Conservation (phyloP, 2,888 invertebrate genomes). For the Chloromyia formosa region DNA sequence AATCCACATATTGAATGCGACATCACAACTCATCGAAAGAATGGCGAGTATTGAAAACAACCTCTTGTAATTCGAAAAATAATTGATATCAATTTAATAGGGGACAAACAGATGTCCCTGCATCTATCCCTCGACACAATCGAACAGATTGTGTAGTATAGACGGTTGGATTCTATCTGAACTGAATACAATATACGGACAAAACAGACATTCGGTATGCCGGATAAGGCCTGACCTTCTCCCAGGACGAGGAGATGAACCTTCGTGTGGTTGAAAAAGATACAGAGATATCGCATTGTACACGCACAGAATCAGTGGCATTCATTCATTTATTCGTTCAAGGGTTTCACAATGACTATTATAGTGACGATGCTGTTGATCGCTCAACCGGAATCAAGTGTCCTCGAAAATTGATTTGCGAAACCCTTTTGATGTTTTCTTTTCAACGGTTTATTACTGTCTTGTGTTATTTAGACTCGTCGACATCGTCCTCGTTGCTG, state of each 20-base stretch:
- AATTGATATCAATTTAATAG: slow-evolving; percentile 44
- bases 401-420: slow-evolving; percentile 38
- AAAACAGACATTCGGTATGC: not conserved
- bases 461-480: too few species aligned
- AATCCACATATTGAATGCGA: slow-evolving; percentile 25
- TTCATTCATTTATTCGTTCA: slow-evolving; percentile 9
- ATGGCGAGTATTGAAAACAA: slow-evolving; percentile 31
- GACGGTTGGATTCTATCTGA: too few species aligned
- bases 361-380: slow-evolving; percentile 37
- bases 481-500: not conserved
- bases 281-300: too few species aligned
- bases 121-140: slow-evolving; percentile 1
- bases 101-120: slow-evolving; percentile 39
- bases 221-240: slow-evolving; percentile 11
- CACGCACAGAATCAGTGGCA: slow-evolving; percentile 13
- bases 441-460: slow-evolving; percentile 27
- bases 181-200: not conserved
- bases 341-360: slow-evolving; percentile 32
- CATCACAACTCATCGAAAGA: slow-evolving; percentile 10
- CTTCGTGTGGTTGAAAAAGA: too few species aligned
- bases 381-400: slow-evolving; percentile 32
- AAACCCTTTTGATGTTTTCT: slow-evolving; percentile 43
- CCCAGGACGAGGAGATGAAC: not conserved
- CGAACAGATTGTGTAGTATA: not conserved
- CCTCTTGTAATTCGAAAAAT: slow-evolving; percentile 23